These are phyloP conservation scores for Poeciliopsis infans DNA, from an alignment of 2,797 vertebrate genomes.

Conservation along the genomic window DNA sequence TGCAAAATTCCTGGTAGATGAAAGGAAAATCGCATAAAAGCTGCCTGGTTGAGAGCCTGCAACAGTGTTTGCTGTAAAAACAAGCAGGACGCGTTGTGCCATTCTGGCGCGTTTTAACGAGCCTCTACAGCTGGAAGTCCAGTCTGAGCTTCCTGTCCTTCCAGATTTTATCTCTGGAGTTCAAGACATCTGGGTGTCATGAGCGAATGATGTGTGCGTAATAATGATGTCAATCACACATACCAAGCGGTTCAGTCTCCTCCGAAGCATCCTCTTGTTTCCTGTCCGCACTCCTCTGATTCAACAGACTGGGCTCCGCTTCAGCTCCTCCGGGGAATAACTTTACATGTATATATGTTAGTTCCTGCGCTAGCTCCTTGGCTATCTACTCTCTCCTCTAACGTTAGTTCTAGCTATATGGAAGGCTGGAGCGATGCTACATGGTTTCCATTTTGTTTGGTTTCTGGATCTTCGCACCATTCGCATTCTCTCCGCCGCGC, in stretches of 20 bases:
- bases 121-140: neutral
- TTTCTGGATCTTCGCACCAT: constrained; percentile 75
- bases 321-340: constrained; percentile 67
- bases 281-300: constrained; percentile 52
- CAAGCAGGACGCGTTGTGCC: constrained; percentile 7
- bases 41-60: constrained; percentile 29
- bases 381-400: constrained; percentile 79
- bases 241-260: constrained; percentile 80
- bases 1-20: constrained; percentile 41
- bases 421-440: constrained; percentile 78
- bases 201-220: constrained; percentile 46
- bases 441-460: constrained; percentile 78
- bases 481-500: constrained; percentile 76
- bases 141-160: neutral
- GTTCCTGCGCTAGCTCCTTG: constrained; percentile 67
- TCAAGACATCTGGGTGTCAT: constrained; percentile 39
- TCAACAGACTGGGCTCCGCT: constrained; percentile 58
- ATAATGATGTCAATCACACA: constrained; percentile 53
- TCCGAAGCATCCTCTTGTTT: constrained; percentile 78
- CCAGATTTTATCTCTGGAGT: constrained; percentile 13
- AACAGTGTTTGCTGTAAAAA: neutral
- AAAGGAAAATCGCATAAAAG: constrained; percentile 35
- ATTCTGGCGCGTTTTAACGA: neutral
- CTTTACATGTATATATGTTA: constrained; percentile 76
- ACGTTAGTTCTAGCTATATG: constrained; percentile 73